These are phyloP conservation scores for Fragum whitleyi DNA, from an alignment of 2,888 invertebrate genomes.

Conservation along the genomic window DNA sequence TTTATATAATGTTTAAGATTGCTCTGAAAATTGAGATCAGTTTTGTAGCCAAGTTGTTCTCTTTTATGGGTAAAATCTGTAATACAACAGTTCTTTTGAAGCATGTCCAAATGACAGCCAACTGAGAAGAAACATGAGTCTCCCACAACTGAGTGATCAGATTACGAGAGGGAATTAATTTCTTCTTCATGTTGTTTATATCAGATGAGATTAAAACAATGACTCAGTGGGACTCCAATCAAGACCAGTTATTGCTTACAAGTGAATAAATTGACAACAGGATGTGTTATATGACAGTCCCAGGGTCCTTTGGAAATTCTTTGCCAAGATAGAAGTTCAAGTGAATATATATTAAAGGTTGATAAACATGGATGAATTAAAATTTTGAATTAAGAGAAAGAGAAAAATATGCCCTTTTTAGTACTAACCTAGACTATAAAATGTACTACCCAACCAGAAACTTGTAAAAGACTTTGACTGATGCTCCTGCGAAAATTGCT, in stretches of 20 bases:
- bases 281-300: slow-evolving; percentile 28
- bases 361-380: no score
- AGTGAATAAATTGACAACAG: slow-evolving; percentile 42
- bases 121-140: slow-evolving; percentile 24
- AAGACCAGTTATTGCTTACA: slow-evolving; percentile 51
- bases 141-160: slow-evolving; percentile 11
- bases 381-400: no score
- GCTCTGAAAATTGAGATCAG: no score
- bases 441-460: no score
- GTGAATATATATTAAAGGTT: not conserved
- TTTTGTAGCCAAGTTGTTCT: no score
- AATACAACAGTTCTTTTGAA: no score
- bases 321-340: not conserved
- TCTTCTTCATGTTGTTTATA: slow-evolving; percentile 35
- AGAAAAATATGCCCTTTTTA: no score
- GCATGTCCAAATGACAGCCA: slow-evolving; percentile 6
- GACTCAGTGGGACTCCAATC: slow-evolving; percentile 52
- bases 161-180: slow-evolving; percentile 26
- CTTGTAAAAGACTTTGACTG: no score
- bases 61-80: no score
- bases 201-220: slow-evolving; percentile 50
- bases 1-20: no score
- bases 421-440: no score
- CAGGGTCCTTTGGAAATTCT: not conserved
- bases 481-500: no score